Conservation (phyloP, 2,797 vertebrate genomes). For the Furcifer pardalis region DNA sequence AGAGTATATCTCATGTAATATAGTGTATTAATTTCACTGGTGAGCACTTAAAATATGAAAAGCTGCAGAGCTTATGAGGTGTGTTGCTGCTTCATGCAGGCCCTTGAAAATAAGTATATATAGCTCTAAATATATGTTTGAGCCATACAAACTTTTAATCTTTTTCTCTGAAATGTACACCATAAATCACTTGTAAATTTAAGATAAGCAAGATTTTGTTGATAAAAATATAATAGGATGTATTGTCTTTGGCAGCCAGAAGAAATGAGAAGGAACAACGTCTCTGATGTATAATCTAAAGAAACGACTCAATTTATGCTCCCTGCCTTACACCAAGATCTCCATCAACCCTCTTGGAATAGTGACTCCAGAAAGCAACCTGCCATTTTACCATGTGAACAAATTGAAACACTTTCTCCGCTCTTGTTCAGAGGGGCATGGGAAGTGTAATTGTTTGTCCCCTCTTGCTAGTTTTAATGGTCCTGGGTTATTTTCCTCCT, state of each 20-base stretch:
- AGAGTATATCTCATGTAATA: slow-evolving; percentile 30
- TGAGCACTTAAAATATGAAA: slow-evolving; percentile 40
- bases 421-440: too few relatives aligned
- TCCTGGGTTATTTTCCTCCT: too few relatives aligned
- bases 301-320: slow-evolving; percentile 44
- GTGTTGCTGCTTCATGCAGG: neutral
- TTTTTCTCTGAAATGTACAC: slow-evolving; percentile 35
- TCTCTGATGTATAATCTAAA: slow-evolving; percentile 50
- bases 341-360: slow-evolving; percentile 54
- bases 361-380: slow-evolving; percentile 45
- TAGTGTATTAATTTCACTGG: slow-evolving; percentile 45
- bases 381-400: slow-evolving; percentile 44
- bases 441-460: too few relatives aligned
- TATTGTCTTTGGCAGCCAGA: slow-evolving; percentile 62
- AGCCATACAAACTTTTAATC: slow-evolving; percentile 57
- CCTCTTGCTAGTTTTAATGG: too few relatives aligned
- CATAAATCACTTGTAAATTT: slow-evolving; percentile 58
- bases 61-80: neutral
- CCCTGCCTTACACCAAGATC: neutral
- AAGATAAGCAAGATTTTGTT: slow-evolving; percentile 64
- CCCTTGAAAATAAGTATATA: slow-evolving; percentile 57
- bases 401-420: too few relatives aligned
- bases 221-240: slow-evolving; percentile 60
- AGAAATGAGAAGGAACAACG: slow-evolving; percentile 51
- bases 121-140: slow-evolving; percentile 44